Evolutionary conservation across 2,113 vertebrate genomes (phyloP), one percentile per base, ranked within the genome.

Genomic region (Holacanthus passer): DNA sequence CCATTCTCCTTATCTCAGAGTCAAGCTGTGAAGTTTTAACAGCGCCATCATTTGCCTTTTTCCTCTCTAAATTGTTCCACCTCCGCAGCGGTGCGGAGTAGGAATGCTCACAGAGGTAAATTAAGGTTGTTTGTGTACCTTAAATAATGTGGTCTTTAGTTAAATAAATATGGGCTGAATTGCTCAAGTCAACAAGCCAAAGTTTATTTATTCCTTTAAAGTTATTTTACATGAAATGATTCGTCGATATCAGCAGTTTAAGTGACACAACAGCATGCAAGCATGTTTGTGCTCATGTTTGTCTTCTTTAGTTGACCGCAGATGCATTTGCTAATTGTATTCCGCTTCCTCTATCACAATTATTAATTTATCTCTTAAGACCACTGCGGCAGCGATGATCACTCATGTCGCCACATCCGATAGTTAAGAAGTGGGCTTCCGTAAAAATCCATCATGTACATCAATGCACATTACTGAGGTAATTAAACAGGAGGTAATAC

Each of bases 401-500:
- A 93, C 83, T 95, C 92, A 94, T 92, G 92, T 89, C 83, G 76
- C 90, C 77, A 89, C 93, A 88, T 94, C 91, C 90, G 92, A 94
- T 94, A 94, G 95, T 94, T 95, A 95, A 94, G 93, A 90, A 94
- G 90, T 88, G 91, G 76, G 92, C 95, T 95, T 95, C 94, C 94
- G 93, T 94, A 93, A 94, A 94, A 95, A 95, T 95, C 95, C 95
- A 95, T 96, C 95, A 95, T 90, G 93, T 94, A 95, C 94, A 96
- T 96, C 95, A 95, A 94, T 93, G 94, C 93, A 92, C 94, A 95
- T 95, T 96, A 95, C 94, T 75, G 92, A 95, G 94, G 92, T 94
- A 95, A 96, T 96, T 95, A 96, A 95, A 95, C 95, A 93, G 93
- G 88, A 92, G 90, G 94, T 93, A 93, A 94, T 92, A 89, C 91